These are phyloP conservation scores for Ceratothoa steindachneri DNA, from an alignment of 2,888 invertebrate species.

Conservation along the genomic window DNA sequence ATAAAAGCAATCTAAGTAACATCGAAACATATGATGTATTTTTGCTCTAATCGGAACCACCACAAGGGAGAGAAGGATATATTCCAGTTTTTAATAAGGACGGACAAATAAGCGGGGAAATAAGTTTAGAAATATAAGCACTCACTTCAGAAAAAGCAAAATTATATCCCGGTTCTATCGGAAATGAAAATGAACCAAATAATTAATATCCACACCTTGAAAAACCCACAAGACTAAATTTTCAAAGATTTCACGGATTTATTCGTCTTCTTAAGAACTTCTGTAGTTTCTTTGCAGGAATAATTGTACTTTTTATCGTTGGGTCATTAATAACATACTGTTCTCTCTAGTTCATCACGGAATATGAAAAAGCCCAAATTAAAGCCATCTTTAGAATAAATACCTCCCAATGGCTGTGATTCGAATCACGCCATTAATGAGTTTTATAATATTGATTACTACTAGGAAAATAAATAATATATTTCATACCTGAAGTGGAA, in stretches of 20 bases:
- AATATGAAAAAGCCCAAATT: background rate
- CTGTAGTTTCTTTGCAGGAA: background rate
- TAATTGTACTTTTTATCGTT: background rate
- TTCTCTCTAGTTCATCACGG: background rate
- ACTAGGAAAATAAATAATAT: too few species aligned
- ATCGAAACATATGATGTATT: background rate
- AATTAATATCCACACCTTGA: background rate
- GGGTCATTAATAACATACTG: background rate
- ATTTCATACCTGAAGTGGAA: too few species aligned
- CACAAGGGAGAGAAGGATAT: background rate
- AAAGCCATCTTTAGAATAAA: background rate
- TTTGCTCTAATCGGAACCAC: background rate
- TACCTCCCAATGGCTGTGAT: too few species aligned
- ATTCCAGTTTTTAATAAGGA: background rate
- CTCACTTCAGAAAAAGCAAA: background rate
- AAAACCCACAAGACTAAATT: background rate
- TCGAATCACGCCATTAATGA: too few species aligned
- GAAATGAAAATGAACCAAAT: background rate
- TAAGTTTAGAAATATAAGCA: background rate
- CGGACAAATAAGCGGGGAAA: background rate
- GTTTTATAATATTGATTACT: too few species aligned
- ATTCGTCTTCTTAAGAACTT: background rate
- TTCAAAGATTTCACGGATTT: background rate
- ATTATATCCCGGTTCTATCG: background rate
- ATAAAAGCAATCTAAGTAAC: background rate